Percentiles rank a stretch among this genome's conserved stretches.
Conservation (phyloP, 2,113 vertebrate species). For the Thermophis baileyi region DNA sequence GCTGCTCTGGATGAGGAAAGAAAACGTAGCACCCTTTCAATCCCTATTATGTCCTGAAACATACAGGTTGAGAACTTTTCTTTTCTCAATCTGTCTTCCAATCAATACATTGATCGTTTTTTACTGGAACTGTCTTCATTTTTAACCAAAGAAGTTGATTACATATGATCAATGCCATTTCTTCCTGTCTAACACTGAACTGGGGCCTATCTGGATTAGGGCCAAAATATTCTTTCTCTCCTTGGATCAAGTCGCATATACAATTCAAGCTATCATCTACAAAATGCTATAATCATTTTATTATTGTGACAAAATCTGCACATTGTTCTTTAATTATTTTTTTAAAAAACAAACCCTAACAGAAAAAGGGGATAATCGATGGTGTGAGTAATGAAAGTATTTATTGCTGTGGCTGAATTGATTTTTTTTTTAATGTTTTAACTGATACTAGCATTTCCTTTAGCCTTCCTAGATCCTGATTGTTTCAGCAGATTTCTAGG, state of each 20-base stretch:
- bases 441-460: slow-evolving; percentile 59
- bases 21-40: not conserved
- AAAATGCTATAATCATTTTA: slow-evolving; percentile 45
- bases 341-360: slow-evolving; percentile 14
- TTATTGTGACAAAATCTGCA: slow-evolving; percentile 45
- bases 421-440: slow-evolving; percentile 59
- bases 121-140: not conserved
- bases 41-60: not conserved
- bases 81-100: not conserved
- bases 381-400: slow-evolving; percentile 54
- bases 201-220: slow-evolving; percentile 15
- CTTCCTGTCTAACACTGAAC: slow-evolving; percentile 55
- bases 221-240: slow-evolving; percentile 36
- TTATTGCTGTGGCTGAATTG: slow-evolving; percentile 47
- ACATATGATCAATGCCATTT: slow-evolving; percentile 28
- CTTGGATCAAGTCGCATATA: slow-evolving; percentile 23
- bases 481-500: slow-evolving; percentile 57
- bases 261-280: slow-evolving; percentile 41
- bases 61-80: not conserved
- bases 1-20: not conserved
- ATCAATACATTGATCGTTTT: not conserved
- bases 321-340: slow-evolving; percentile 33
- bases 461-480: slow-evolving; percentile 51
- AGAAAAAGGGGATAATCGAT: slow-evolving; percentile 40
- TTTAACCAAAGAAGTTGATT: not conserved